phyloP scores from a whole-genome alignment of 2,888 invertebrate species.

The Drosophila silvestris region DNA sequence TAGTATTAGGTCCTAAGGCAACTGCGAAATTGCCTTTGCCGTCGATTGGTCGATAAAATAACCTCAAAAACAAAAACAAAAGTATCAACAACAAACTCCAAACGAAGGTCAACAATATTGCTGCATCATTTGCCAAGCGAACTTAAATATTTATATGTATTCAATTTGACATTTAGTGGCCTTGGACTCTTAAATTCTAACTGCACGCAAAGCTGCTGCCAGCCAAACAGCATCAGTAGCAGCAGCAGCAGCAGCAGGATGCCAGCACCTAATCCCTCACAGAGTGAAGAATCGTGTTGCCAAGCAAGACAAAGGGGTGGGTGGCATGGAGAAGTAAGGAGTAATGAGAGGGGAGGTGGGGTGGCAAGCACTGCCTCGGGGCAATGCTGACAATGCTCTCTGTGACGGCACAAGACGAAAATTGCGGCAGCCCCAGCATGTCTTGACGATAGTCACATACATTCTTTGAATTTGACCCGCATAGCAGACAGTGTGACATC shows the following conservation, averaged over 20 bases:
- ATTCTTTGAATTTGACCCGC: slow-evolving; percentile 76
- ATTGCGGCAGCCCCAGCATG: slow-evolving; percentile 49
- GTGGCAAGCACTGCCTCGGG: slow-evolving; percentile 20
- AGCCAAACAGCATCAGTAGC: slow-evolving; percentile 10
- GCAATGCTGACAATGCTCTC: slow-evolving; percentile 60
- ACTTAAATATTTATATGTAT: slow-evolving; percentile 68
- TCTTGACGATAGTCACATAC: slow-evolving; percentile 62
- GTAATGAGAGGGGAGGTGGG: neutral
- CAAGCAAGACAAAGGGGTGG: slow-evolving; percentile 8
- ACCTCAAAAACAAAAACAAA: slow-evolving; percentile 22
- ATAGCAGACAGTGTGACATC: slow-evolving; percentile 72
- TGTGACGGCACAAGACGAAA: slow-evolving; percentile 27
- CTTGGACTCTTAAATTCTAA: slow-evolving; percentile 48
- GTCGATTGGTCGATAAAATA: slow-evolving; percentile 60
- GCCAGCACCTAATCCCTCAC: slow-evolving; percentile 34
- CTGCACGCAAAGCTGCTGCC: slow-evolving; percentile 37
- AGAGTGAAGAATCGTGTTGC: slow-evolving; percentile 35
- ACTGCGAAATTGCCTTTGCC: slow-evolving; percentile 64
- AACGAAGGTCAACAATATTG: slow-evolving; percentile 44
- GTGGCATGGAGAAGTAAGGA: neutral
- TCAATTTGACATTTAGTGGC: slow-evolving; percentile 71
- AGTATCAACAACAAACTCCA: slow-evolving; percentile 5
- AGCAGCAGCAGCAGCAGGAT: slow-evolving; percentile 15
- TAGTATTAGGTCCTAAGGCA: slow-evolving; percentile 71
- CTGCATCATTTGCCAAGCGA: slow-evolving; percentile 64